These are phyloP conservation scores for Dromococcyx pavoninus DNA, from an alignment of 2,797 vertebrate genomes.

Conservation along the genomic window DNA sequence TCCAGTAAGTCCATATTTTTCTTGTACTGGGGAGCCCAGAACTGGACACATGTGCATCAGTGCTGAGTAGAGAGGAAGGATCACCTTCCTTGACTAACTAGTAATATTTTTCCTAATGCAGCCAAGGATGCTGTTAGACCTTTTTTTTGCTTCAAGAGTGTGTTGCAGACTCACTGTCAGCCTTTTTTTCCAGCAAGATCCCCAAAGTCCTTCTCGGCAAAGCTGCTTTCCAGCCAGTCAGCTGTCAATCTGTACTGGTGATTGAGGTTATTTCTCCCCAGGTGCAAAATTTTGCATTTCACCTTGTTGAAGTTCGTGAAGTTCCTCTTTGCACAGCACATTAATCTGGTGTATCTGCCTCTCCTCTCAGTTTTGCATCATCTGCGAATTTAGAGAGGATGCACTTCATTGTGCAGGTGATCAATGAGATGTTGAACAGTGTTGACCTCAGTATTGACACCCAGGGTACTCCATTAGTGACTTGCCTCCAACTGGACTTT, in stretches of 20 bases:
- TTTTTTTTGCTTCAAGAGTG: neutral
- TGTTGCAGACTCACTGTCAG: neutral
- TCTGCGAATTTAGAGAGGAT: neutral
- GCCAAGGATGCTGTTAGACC: neutral
- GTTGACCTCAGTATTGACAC: neutral
- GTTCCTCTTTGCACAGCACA: neutral
- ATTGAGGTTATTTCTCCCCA: neutral
- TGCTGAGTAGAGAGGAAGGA: neutral
- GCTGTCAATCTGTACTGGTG: neutral
- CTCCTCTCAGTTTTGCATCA: no score
- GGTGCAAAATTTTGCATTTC: neutral
- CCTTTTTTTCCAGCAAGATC: neutral
- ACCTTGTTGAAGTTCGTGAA: neutral
- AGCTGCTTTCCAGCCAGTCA: neutral
- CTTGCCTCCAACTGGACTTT: neutral
- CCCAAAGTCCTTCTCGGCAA: neutral
- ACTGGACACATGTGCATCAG: neutral
- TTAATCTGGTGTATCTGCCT: no score
- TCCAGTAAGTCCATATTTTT: neutral
- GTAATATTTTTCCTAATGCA: neutral
- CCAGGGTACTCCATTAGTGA: neutral
- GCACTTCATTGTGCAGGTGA: neutral
- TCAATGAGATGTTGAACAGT: neutral
- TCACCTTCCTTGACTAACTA: neutral
- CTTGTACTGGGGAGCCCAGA: neutral